These are phyloP conservation scores for Misgurnus mizolepis DNA, from an alignment of 2,113 vertebrate genomes.

Conservation along the genomic window DNA sequence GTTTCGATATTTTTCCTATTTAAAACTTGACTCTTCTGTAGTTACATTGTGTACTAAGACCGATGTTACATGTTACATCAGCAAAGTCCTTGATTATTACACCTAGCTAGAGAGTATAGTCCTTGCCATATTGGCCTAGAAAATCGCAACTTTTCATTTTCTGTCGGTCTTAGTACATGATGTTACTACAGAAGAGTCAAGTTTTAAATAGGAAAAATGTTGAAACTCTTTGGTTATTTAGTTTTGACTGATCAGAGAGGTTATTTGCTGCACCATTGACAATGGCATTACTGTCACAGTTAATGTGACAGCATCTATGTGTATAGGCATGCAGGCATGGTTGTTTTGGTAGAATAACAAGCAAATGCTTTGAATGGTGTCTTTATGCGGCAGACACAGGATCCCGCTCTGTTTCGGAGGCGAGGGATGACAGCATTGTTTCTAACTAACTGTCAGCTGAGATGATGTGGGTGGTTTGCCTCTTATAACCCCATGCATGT, in stretches of 20 bases:
- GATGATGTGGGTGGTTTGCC: constrained; percentile 8
- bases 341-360: constrained; percentile 63
- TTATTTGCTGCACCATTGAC: constrained; percentile 43
- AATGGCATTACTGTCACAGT: constrained; percentile 60
- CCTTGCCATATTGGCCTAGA: too few species aligned
- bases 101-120: too few species aligned
- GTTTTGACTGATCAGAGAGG: background rate
- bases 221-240: background rate
- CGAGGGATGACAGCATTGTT: constrained; percentile 1
- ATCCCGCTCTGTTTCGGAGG: background rate
- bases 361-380: constrained; percentile 58
- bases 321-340: constrained; percentile 51
- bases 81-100: too few species aligned
- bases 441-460: background rate
- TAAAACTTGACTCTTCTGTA: too few species aligned
- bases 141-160: too few species aligned
- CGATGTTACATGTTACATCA: too few species aligned
- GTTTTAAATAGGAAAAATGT: too few species aligned
- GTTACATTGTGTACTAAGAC: too few species aligned
- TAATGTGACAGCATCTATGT: constrained; percentile 52
- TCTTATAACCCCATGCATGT: background rate
- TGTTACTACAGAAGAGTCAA: too few species aligned
- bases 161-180: too few species aligned
- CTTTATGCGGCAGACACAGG: constrained; percentile 47
- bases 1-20: too few species aligned